Evolutionary conservation across 30 jellyfish, hydroid and myxozoan species (phyloP), one percentile per base, ranked within the genome.

Genomic region (Hydractinia symbiolongicarpus): DNA sequence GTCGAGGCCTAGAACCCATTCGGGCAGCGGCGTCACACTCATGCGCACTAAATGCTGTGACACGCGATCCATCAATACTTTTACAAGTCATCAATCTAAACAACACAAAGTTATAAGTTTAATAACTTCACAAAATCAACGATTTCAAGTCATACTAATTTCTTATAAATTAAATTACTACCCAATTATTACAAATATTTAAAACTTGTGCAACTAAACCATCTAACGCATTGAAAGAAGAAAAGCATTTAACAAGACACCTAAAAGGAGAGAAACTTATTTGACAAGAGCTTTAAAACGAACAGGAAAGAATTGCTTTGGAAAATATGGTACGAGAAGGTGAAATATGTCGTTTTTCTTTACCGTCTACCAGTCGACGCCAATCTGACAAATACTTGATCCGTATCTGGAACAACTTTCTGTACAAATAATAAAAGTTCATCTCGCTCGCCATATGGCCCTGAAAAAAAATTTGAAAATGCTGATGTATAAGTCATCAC

Each of bases 361-460:
- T 56, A 93, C 99, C 96, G 76, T 77, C 83, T 83, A n/a, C 99
- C 99, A 85, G 87, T 79, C 10, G 96, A 84, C 1, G 99, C 95
- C 69, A 87, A 50, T 61, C 99, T 72, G 44, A 93, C 96, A 69
- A 87, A 93, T 5, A 93, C 85, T 80, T 93, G 99, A 16, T 93
- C 99, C 8, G 95, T 88, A 17, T 93, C 99, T 15, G 99, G 99
- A n/a, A 88, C 97, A 75, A 94, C 97, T 74, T 94, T 89, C 72
- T 94, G 97, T 4, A 94, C 96, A 57, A 94, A 94, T 20, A 94
- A 86, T 66, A 86, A 94, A 64, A 88, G 99, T 74, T 89, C 99
- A 79, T 94, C 99, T 56, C 96, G 87, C 55, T 94, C 97, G 15
- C 99, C 99, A 82, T 84, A 94, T 5, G 99, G 99, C 50, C 99